Conservation (phyloP, 2,113 vertebrate species). For the Plotosus lineatus region DNA sequence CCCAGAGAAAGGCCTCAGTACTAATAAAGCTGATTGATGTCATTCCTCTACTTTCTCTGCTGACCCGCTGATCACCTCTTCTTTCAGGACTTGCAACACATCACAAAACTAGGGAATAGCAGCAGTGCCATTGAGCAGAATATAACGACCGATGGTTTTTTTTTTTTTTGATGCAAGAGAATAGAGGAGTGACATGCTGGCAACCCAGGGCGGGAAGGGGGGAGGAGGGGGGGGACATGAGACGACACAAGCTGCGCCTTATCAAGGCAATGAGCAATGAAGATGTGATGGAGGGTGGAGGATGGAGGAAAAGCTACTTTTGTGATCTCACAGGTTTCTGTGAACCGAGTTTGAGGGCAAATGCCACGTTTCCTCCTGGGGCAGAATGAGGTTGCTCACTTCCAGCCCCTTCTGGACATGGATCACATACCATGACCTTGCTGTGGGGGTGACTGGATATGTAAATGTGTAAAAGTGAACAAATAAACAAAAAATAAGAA, state of each 20-base stretch:
- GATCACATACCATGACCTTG: slow-evolving; percentile 32
- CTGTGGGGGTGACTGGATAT: not conserved
- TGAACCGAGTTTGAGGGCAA: slow-evolving; percentile 29
- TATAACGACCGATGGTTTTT: not conserved
- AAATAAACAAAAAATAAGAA: not conserved
- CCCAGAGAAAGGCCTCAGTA: not conserved
- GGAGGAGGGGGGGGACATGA: not conserved
- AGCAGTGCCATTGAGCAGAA: too few species aligned
- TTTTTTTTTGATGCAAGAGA: slow-evolving; percentile 9
- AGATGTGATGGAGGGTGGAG: not conserved
- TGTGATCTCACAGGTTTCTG: slow-evolving; percentile 47
- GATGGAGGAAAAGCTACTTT: slow-evolving; percentile 1
- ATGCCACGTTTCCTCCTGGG: slow-evolving; percentile 53
- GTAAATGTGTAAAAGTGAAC: not conserved
- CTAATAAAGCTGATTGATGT: slow-evolving; percentile 48
- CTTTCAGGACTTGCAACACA: slow-evolving; percentile 13
- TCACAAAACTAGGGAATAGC: too few species aligned
- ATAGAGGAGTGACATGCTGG: slow-evolving; percentile 27
- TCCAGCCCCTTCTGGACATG: slow-evolving; percentile 29
- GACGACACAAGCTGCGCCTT: not conserved
- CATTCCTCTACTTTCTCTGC: slow-evolving; percentile 30
- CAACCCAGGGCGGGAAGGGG: not conserved
- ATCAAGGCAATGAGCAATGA: slow-evolving; percentile 42
- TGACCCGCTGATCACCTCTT: not conserved
- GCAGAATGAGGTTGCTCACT: slow-evolving; percentile 38